These are phyloP conservation scores for Sclerurus mexicanus DNA, from an alignment of 2,113 vertebrate species.

Conservation along the genomic window DNA sequence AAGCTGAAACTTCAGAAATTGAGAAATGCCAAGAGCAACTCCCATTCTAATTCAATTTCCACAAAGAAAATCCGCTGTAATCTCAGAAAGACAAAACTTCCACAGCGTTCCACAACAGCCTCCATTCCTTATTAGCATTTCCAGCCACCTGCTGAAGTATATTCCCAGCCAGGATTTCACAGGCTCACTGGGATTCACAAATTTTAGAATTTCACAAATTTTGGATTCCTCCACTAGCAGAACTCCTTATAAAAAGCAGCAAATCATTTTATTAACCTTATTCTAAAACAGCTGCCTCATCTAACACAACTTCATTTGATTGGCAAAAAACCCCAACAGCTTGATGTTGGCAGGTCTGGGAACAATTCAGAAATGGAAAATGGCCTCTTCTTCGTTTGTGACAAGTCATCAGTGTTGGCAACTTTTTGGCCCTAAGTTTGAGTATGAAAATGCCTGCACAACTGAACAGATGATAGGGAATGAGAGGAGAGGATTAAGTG, in stretches of 20 bases:
- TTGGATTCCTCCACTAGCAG: conserved; percentile 19
- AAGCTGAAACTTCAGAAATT: not conserved
- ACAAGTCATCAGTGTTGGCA: conserved; percentile 8
- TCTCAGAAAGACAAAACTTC: conserved; percentile 11
- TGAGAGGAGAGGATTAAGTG: not conserved
- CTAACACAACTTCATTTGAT: not conserved
- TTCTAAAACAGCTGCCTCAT: conserved; percentile 24
- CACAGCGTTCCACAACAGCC: not conserved
- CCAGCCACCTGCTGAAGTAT: conserved; percentile 41
- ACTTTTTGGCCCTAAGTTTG: conserved; percentile 13
- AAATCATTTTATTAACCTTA: conserved; percentile 44
- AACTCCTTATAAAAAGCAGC: conserved; percentile 19
- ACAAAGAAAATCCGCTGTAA: conserved; percentile 10
- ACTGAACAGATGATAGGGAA: not conserved
- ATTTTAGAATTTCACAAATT: conserved; percentile 33
- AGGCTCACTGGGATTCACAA: conserved; percentile 37
- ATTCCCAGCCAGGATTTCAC: conserved; percentile 24
- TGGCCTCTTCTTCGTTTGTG: not conserved
- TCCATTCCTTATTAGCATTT: conserved; percentile 15
- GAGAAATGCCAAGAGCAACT: conserved; percentile 11
- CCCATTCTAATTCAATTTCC: not conserved
- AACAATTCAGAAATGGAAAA: not conserved
- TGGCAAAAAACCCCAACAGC: not conserved
- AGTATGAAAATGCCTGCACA: not conserved
- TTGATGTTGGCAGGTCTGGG: conserved; percentile 20